Conservation (phyloP, 2,888 invertebrate species). For the Neoascia interrupta region DNA sequence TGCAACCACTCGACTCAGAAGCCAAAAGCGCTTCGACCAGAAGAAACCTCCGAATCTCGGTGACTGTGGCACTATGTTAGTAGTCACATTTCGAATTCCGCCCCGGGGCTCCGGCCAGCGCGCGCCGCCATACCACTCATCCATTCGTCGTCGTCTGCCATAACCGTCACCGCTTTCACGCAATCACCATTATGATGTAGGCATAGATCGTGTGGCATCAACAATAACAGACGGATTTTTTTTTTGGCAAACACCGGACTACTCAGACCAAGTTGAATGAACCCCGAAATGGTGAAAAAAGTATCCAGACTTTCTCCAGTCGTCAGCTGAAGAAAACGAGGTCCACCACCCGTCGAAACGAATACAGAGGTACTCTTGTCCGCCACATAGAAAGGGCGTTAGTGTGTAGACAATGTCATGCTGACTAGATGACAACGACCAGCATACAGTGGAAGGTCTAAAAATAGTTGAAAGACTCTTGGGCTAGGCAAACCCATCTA, state of each 20-base stretch:
- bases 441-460: conserved; percentile 8
- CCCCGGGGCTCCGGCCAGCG: conserved; percentile 5
- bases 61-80: conserved; percentile 79
- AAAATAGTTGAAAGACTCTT: conserved; percentile 48
- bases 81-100: conserved; percentile 72
- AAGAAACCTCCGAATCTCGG: conserved; percentile 73
- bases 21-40: too few species aligned
- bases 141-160: conserved; percentile 30
- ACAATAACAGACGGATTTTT: conserved; percentile 40
- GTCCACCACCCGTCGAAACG: conserved; percentile 54
- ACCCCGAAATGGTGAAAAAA: conserved; percentile 58
- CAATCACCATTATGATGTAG: conserved; percentile 50
- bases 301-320: conserved; percentile 72
- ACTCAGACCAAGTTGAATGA: conserved; percentile 67
- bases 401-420: conserved; percentile 53
- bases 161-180: conserved; percentile 65
- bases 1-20: conserved; percentile 27
- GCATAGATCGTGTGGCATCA: conserved; percentile 44
- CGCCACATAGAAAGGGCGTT: neutral
- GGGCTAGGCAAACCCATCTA: conserved; percentile 33
- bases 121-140: conserved; percentile 13
- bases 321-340: conserved; percentile 72
- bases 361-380: too few species aligned
- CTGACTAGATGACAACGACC: conserved; percentile 10
- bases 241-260: conserved; percentile 67